Evolutionary conservation across 1,140 invertebrate species (phyloP).

Genomic region (Leptinotarsa defecta): DNA sequence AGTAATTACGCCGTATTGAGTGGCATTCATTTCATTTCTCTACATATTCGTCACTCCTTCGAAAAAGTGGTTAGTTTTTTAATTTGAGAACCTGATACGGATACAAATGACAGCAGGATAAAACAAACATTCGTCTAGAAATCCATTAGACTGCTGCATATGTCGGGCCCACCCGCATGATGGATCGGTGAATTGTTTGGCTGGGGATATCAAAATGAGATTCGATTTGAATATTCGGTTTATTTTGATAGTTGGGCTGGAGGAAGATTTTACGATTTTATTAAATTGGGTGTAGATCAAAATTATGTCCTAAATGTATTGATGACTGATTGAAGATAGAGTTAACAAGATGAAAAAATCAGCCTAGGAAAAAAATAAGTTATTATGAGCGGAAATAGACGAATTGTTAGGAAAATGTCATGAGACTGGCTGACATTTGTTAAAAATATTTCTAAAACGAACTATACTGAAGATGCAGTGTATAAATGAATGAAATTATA

Average conservation of each 20-base stretch:
- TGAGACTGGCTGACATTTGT: too few species aligned
- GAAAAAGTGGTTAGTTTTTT: constrained; percentile 26
- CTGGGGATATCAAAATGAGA: background rate
- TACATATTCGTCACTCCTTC: background rate
- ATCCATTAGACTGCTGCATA: constrained; percentile 28
- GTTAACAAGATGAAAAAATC: too few species aligned
- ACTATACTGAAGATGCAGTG: too few species aligned
- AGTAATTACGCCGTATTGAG: constrained; percentile 11
- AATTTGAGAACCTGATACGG: constrained; percentile 1
- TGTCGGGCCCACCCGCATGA: constrained; percentile 15
- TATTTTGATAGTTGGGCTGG: background rate
- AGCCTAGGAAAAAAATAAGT: too few species aligned
- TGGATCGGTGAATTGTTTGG: background rate
- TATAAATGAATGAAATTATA: too few species aligned
- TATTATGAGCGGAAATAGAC: too few species aligned
- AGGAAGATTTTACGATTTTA: too few species aligned
- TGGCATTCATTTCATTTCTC: background rate
- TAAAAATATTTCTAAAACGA: too few species aligned
- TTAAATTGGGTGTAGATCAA: too few species aligned
- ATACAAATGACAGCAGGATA: constrained; percentile 23
- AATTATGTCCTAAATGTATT: too few species aligned
- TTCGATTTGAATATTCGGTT: background rate
- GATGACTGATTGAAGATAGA: too few species aligned
- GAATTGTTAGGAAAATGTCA: too few species aligned
- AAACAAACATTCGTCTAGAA: constrained; percentile 29